Evolutionary conservation across 2,888 invertebrate species (phyloP), one percentile per base, ranked within the genome.

Genomic region (Halocaridina rubra): DNA sequence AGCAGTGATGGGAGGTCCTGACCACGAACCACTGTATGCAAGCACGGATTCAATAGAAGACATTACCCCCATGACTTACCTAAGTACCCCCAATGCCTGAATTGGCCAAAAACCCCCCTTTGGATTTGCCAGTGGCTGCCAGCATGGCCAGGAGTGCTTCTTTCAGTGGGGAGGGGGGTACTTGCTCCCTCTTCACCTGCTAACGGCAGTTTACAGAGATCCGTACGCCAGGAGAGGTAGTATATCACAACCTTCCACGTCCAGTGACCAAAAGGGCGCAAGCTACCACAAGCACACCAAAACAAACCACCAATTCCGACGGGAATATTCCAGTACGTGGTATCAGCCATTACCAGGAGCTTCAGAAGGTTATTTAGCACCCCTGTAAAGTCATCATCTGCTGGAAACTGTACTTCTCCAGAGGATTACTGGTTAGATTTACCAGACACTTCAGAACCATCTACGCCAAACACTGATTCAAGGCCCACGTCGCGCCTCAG

Each of bases 111-210:
- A 57, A 57, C 30, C 22, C 59, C 53, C 59, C 74, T 71, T n/a
- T 27, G 33, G 8, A 13, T 10, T 1, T 72, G 30, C 69, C 69
- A 19, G 32, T 77, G 77, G 77, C 84, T 30, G 22, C 64, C 79
- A 84, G 74, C 79, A 84, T 84, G 79, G 72, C 74, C 78, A 71
- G 84, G 30, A 84, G 84, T n/a, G 79, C 74, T 30, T 84, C 84
- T 57, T 78, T 79, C 84, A 79, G 84, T 33, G 84, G 79, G 27
- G 53, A n/a, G 39, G 57, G 74, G 64, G 32, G 22, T 39, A 10
- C 30, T 67, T 61, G 39, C 78, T n/a, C 71, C 77, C 39, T n/a
- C 61, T 2, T 7, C 72, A 27, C 53, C 33, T n/a, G 79, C 39
- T 71, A 72, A 46, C 32, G 79, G 72, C 75, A 84, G 84, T 79